Conservation (phyloP, 2,797 vertebrate genomes). For the Chromobotia macracanthus region DNA sequence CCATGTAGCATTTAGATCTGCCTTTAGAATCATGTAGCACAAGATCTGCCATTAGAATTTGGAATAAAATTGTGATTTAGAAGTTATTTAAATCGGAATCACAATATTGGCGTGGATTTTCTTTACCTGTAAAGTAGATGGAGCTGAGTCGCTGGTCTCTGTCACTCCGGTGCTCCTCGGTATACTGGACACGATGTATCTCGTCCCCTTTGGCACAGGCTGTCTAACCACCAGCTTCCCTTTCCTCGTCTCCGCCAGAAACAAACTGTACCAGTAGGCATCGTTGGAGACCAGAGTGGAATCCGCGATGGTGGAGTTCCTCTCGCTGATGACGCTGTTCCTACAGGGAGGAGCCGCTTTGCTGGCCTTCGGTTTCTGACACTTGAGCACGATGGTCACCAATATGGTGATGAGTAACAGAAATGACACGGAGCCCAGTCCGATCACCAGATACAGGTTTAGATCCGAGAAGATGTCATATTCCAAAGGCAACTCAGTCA, state of each 20-base stretch:
- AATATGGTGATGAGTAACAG: slow-evolving; percentile 64
- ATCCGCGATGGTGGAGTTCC: slow-evolving; percentile 60
- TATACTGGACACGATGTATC: slow-evolving; percentile 73
- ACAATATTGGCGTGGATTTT: too few relatives aligned
- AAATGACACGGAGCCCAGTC: slow-evolving; percentile 62
- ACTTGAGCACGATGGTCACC: slow-evolving; percentile 63
- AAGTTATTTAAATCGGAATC: too few relatives aligned
- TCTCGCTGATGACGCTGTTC: slow-evolving; percentile 62
- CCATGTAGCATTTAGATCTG: too few relatives aligned
- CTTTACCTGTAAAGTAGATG: slow-evolving; percentile 72
- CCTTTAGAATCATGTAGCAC: too few relatives aligned
- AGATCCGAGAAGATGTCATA: slow-evolving; percentile 62
- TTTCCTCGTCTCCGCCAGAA: slow-evolving; percentile 64
- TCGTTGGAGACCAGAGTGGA: slow-evolving; percentile 64
- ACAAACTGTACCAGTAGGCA: slow-evolving; percentile 67
- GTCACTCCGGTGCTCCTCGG: slow-evolving; percentile 69
- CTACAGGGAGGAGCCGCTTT: slow-evolving; percentile 60
- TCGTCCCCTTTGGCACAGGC: slow-evolving; percentile 67
- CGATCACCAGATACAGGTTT: slow-evolving; percentile 63
- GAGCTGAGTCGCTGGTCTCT: slow-evolving; percentile 70
- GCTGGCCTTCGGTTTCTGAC: slow-evolving; percentile 58
- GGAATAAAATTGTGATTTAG: too few relatives aligned
- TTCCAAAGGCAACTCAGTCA: slow-evolving; percentile 55
- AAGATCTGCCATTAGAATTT: too few relatives aligned
- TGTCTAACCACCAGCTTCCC: slow-evolving; percentile 65